These are phyloP conservation scores for Sebastes hopkinsi DNA, from an alignment of 2,797 vertebrate genomes.

Conservation along the genomic window DNA sequence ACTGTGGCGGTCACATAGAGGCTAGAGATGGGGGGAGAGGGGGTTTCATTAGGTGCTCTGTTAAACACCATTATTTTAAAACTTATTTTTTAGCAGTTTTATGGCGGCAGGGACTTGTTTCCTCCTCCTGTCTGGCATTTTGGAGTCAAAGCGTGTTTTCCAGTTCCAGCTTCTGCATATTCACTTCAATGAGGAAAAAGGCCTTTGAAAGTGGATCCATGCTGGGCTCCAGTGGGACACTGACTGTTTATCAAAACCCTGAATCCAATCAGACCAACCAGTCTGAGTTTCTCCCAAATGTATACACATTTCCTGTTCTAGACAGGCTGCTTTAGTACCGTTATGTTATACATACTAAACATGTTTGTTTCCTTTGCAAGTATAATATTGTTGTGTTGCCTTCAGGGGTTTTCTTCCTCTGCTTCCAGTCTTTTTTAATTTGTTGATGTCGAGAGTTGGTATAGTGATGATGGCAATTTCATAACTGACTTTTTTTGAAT, in stretches of 20 bases:
- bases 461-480: background rate
- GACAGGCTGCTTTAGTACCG: background rate
- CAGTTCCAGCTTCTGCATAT: background rate
- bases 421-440: background rate
- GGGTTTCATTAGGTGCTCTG: slow-evolving; percentile 4
- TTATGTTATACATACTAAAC: background rate
- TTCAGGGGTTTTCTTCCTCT: background rate
- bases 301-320: background rate
- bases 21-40: background rate
- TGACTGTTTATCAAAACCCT: background rate
- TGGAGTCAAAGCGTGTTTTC: background rate
- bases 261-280: background rate
- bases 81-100: background rate
- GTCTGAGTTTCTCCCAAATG: background rate
- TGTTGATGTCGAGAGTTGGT: background rate
- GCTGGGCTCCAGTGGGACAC: background rate
- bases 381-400: background rate
- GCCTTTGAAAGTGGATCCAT: slow-evolving; percentile 1
- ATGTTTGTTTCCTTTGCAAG: background rate
- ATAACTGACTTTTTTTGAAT: background rate
- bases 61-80: slow-evolving; percentile 5
- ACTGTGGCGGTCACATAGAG: slow-evolving; percentile 20
- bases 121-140: background rate
- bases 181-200: background rate
- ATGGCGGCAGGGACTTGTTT: background rate